Base-by-base conservation (phyloP, 2,888 invertebrate genomes). In the Ophioninae sp. region DNA sequence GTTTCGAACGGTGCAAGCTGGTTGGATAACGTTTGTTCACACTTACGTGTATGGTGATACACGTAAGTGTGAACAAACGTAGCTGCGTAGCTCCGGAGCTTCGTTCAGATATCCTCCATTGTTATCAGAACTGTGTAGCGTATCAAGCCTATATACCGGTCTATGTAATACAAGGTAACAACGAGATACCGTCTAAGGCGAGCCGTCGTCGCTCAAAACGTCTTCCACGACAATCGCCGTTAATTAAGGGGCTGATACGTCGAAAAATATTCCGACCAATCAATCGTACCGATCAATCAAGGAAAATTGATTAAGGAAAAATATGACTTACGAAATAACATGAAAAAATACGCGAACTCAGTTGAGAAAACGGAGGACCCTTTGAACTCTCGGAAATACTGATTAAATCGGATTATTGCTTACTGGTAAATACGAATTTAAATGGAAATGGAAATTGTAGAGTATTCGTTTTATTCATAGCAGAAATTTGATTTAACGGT, bases 161-260 rank as follows among this genome's bases (percentile, higher is more conserved):
- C 3, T 44, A 2, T 67, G 56, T 50, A 62, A 23, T 39, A 41
- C 72, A 50, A 70, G 70, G 74, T 80, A 64, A 59, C 83, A 39
- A 80, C 41, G 74, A 80, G 77, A 78, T 78, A 78, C 21, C 75
- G 74, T 74, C 80, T 74, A 74, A 77, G 69, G 74, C 81, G 78
- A 84, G 41, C 70, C 70, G 75, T 41, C 83, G 74, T 64, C 72
- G 41, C 59, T 75, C 65, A 73, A 37, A 20, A n/a, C 79, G 41
- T 61, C 72, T 68, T 68, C 70, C 81, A 78, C 81, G 56, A 78
- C 78, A 56, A 30, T 39, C 72, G 67, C 70, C 56, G 56, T 81
- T 75, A 81, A 81, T 78, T 41, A 1, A 30, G 5, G 37, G n/a
- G 30, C 50, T 57, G 37, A 68, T 13, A 50, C 0, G 2, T 50